Base-by-base conservation (phyloP, 2,797 vertebrate genomes). In the Perdix hodgsoniae region DNA sequence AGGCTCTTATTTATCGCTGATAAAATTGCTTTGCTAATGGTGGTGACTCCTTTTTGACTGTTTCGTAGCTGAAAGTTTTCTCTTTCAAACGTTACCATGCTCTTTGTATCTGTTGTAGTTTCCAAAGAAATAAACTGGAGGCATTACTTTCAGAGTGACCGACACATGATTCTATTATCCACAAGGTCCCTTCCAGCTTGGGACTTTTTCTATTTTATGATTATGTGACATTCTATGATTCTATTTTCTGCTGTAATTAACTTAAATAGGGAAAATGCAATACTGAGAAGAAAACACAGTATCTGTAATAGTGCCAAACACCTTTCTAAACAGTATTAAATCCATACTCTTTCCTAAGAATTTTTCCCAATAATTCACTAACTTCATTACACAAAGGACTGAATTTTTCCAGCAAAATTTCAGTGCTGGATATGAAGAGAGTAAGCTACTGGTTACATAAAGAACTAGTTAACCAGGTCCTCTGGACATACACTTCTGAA, bases 311-410 rank as follows among this genome's bases (percentile, higher is more conserved):
- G 14, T 74, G n/a, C 54, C 79, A 29, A 83, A 85, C 18, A 59
- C 16, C 37, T 4, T 8, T 24, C 17, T 83, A 50, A 86, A 44
- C 3, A 26, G 11, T 47, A 10, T 42, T 10, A 66, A 11, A 61
- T 19, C 67, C 1, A 26, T n/a, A 40, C 21, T 5, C 10, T 11
- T 42, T 52, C 18, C 0, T 2, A 69, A 6, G 18, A 35, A 50
- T 31, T 76, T 77, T 14, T 65, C 71, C 19, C 8, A 45, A n/a
- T 60, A 77, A 59, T 72, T 87, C n/a, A 78, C 8, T 40, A 39
- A 40, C 19, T 83, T 57, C 4, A 57, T 27, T 50, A 39, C 22
- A 67, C 16, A 52, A n/a, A 64, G 73, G 52, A 71, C 31, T 60
- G 39, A 82, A 83, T 31, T 64, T 42, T 42, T 9, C 29, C 19